A percentile compares a stretch with the other conserved stretches of the same genome.
These are phyloP conservation scores for Cataglyphis albicans DNA, from an alignment of 2,888 invertebrate genomes.

Conservation along the genomic window DNA sequence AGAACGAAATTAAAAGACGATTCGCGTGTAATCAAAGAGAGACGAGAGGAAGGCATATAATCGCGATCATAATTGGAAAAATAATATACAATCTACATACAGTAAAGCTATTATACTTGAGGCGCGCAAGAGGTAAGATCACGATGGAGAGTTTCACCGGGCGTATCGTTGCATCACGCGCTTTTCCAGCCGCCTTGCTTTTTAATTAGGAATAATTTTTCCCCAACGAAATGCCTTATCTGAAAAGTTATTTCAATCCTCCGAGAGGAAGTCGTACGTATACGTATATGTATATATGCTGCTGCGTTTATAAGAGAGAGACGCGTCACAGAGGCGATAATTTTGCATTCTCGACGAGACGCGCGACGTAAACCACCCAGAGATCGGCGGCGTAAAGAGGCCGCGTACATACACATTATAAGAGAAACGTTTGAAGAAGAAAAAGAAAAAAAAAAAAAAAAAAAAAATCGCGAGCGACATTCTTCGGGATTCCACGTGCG, in stretches of 20 bases:
- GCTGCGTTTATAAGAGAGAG: background rate
- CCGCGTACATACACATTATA: background rate
- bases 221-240: conserved; percentile 8
- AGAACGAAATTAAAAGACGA: conserved; percentile 30
- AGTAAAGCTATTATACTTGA: conserved; percentile 29
- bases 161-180: conserved; percentile 31
- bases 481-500: conserved; percentile 61
- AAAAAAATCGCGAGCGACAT: conserved; percentile 62
- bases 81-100: conserved; percentile 39
- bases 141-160: conserved; percentile 32
- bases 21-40: conserved; percentile 27
- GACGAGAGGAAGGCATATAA: background rate
- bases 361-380: conserved; percentile 2
- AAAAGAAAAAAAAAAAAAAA: background rate
- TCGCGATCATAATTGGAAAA: conserved; percentile 43
- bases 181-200: conserved; percentile 11
- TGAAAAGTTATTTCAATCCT: background rate
- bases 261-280: background rate
- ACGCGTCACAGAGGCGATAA: background rate
- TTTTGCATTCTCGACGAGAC: conserved; percentile 16
- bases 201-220: conserved; percentile 45
- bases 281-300: too few relatives aligned
- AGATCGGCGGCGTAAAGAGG: background rate
- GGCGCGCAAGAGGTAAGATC: conserved; percentile 12
- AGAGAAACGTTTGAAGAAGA: conserved; percentile 7